Conservation (phyloP, 2,888 invertebrate species). For the Epinotia brunnichana region DNA sequence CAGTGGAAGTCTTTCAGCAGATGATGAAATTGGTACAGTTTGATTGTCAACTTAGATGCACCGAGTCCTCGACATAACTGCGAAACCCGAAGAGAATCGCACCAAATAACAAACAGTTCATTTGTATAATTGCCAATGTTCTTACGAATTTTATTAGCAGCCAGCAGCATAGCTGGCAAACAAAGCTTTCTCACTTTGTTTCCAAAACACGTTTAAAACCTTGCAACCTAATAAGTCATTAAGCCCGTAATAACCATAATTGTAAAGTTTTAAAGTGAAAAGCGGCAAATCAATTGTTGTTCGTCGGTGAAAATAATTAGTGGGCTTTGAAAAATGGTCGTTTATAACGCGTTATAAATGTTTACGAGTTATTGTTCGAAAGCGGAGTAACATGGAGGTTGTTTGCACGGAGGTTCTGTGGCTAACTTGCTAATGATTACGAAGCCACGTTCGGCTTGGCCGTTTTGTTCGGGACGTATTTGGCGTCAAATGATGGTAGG, state of each 20-base stretch:
- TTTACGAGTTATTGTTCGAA: conserved; percentile 82
- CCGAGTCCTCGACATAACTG: too few species aligned
- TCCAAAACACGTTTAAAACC: conserved; percentile 27
- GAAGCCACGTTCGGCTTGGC: neutral
- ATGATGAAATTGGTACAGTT: too few species aligned
- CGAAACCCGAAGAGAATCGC: too few species aligned
- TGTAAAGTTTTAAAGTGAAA: conserved; percentile 57
- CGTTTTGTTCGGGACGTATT: neutral
- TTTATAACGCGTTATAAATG: conserved; percentile 81
- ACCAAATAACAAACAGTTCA: neutral
- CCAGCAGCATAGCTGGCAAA: conserved; percentile 17
- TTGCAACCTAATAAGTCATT: conserved; percentile 40
- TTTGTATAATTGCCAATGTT: neutral
- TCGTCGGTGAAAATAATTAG: conserved; percentile 79
- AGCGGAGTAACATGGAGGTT: conserved; percentile 59
- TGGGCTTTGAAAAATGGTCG: conserved; percentile 78
- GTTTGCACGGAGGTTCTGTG: conserved; percentile 31
- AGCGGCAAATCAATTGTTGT: conserved; percentile 73
- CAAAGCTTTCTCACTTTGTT: conserved; percentile 32
- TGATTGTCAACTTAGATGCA: too few species aligned
- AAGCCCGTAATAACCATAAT: conserved; percentile 41
- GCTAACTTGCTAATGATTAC: conserved; percentile 23
- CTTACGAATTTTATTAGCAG: neutral
- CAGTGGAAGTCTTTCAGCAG: too few species aligned
- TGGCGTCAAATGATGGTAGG: conserved; percentile 12